Evolutionary conservation across 23 tunicate species (phyloP).

Genomic region (Botrylloides violaceus): DNA sequence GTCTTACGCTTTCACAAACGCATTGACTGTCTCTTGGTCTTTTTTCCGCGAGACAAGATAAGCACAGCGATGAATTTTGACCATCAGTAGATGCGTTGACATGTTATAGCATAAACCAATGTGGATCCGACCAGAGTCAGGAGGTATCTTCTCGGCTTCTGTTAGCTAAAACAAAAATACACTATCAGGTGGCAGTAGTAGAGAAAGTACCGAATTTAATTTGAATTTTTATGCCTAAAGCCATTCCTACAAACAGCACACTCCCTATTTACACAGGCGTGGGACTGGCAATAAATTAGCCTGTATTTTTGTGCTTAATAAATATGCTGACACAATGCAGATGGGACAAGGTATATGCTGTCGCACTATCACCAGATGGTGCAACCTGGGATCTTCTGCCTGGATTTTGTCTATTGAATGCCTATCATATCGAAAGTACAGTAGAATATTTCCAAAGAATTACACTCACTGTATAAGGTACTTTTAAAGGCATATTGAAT

Average conservation of each 20-base stretch:
- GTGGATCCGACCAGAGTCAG: slow-evolving; percentile 17
- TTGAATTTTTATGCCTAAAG: too few species aligned
- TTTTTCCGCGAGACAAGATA: slow-evolving; percentile 5
- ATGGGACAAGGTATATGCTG: too few species aligned
- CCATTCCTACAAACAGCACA: background rate
- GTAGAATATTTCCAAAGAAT: too few species aligned
- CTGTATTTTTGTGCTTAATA: too few species aligned
- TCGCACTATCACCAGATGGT: too few species aligned
- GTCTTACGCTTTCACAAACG: slow-evolving; percentile 26
- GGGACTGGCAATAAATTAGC: background rate
- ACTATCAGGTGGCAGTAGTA: too few species aligned
- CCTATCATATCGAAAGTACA: too few species aligned
- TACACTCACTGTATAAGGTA: slow-evolving; percentile 7
- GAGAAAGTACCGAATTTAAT: background rate
- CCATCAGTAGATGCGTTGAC: background rate
- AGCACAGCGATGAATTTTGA: slow-evolving; percentile 21
- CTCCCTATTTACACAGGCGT: background rate
- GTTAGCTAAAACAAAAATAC: slow-evolving; percentile 1
- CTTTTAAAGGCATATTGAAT: background rate
- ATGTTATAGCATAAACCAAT: slow-evolving; percentile 4
- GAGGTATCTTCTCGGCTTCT: background rate
- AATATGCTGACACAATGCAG: too few species aligned
- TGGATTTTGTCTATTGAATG: too few species aligned
- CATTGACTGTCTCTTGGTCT: slow-evolving; percentile 8
- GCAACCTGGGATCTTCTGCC: too few species aligned